Evolutionary conservation across 2,888 invertebrate genomes (phyloP).

Genomic region (Carterocephalus palaemon): DNA sequence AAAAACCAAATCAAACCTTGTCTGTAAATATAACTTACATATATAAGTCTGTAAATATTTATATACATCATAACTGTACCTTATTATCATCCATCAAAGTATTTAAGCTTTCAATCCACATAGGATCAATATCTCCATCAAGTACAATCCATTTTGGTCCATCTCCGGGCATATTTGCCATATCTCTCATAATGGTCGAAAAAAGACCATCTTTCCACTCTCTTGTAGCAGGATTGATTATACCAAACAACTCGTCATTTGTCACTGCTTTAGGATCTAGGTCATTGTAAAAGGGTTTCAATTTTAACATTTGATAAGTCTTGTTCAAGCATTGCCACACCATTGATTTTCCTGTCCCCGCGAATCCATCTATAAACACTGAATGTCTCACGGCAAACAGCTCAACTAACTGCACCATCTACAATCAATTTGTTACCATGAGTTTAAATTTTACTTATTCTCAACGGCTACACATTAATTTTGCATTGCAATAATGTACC

Average conservation of each 20-base stretch:
- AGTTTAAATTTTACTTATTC: not conserved
- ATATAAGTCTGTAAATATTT: too few relatives aligned
- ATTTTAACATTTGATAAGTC: conserved; percentile 93
- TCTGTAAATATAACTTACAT: too few relatives aligned
- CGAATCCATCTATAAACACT: conserved; percentile 93
- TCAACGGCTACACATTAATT: too few relatives aligned
- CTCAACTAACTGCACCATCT: conserved; percentile 95
- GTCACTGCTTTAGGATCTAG: conserved; percentile 98
- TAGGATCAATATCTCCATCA: conserved; percentile 98
- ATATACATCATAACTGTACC: too few relatives aligned
- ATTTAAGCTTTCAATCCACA: conserved; percentile 99
- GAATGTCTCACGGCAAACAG: conserved; percentile 96
- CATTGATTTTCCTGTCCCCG: conserved; percentile 97
- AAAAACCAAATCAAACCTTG: too few relatives aligned
- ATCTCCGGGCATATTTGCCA: conserved; percentile 92
- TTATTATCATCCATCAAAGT: conserved; percentile 99
- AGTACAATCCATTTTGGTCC: conserved; percentile 97
- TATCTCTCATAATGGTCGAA: conserved; percentile 97
- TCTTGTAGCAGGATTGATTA: conserved; percentile 96
- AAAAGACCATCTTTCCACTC: conserved; percentile 99
- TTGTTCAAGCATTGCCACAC: conserved; percentile 96
- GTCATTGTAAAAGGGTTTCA: conserved; percentile 94
- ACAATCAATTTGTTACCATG: conserved; percentile 21
- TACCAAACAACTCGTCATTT: conserved; percentile 97
- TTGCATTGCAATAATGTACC: too few relatives aligned